Base-by-base conservation (phyloP, 2,113 vertebrate species). In the Prionailurus bengalensis region DNA sequence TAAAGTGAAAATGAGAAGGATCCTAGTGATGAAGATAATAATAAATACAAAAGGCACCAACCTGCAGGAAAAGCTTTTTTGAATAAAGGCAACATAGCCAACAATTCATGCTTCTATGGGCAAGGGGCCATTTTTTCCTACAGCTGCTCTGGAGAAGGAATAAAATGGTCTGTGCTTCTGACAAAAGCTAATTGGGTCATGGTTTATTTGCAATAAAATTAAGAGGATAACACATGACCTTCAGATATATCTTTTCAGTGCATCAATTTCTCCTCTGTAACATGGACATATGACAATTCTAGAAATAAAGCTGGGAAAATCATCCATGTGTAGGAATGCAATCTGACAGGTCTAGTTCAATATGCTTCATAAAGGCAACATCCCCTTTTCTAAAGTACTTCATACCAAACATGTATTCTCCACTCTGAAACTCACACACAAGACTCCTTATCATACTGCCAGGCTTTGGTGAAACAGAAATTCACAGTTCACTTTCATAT, bases 181-280 rank as follows among this genome's bases (percentile, higher is more conserved):
- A 86, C 87, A 96, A 89, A 96, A 58, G 58, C 39, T 63, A 88
- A 86, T 14, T 29, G 27, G 55, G 63, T 79, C 48, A 88, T 11
- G 36, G 4, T 55, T 89, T 92, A 91, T 91, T 76, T 78, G 16
- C 58, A 97, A 83, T 74, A 96, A 92, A 94, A 89, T 78, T 66
- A 91, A 93, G 14, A 88, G 10, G 15, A 70, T 76, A 88, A 92
- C 55, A 91, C 0, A 53, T 27, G 25, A 91, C 53, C 45, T 84
- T 74, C 78, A 73, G 19, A 65, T 71, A 76, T 33, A 55, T 42
- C 39, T 3, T 78, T 92, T 55, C 29, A 83, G 27, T 58, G 17
- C 15, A 58, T 39, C 31, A 71, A 39, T 80, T 92, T 92, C 48
- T 80, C 53, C 33, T 92, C 33, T 95, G 11, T 68, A 95, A 91